phyloP scores from a whole-genome alignment of 2,113 vertebrate species.

The Hippocampus zosterae region DNA sequence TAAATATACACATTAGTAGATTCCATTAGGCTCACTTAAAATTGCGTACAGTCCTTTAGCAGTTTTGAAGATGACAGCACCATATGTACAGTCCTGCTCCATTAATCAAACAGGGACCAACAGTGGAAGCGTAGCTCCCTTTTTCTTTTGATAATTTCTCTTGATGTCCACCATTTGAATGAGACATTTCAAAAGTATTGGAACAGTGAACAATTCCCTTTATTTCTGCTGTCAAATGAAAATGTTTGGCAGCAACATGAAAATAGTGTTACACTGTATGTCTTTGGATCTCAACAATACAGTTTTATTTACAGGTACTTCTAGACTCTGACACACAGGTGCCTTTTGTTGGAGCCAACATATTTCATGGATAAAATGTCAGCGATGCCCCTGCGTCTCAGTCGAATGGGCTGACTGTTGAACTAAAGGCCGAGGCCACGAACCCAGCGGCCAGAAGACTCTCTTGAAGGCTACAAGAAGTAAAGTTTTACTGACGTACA shows the following conservation, averaged over 20 bases:
- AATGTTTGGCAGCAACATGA: not conserved
- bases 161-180: not conserved
- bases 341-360: not conserved
- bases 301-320: not conserved
- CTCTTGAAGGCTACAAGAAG: too few relatives aligned
- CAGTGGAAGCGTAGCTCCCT: conserved; percentile 8
- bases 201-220: not conserved
- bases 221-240: not conserved
- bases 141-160: not conserved
- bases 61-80: conserved; percentile 28
- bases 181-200: not conserved
- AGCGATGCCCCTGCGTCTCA: too few relatives aligned
- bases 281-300: not conserved
- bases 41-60: conserved; percentile 51
- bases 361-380: not conserved
- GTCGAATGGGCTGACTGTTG: too few relatives aligned
- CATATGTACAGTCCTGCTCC: not conserved
- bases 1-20: conserved; percentile 59
- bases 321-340: not conserved
- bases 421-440: too few relatives aligned
- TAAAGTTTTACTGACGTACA: too few relatives aligned
- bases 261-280: not conserved
- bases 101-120: conserved; percentile 30
- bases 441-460: too few relatives aligned
- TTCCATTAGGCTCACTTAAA: conserved; percentile 60